These are phyloP conservation scores for Phrixothrix hirtus DNA, from an alignment of 2,888 invertebrate species.

Conservation along the genomic window DNA sequence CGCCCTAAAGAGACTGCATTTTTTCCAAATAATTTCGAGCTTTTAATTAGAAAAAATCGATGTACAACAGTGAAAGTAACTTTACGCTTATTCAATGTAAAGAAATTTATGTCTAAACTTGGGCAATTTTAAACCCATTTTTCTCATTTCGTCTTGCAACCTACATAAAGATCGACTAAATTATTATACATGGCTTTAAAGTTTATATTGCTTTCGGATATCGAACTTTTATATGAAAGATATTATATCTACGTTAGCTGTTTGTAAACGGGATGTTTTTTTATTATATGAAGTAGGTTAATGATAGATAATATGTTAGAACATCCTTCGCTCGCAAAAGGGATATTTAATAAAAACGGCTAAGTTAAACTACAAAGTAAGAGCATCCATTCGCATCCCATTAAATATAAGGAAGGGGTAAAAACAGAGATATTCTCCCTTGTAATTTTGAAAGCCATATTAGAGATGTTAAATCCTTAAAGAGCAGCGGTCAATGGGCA, in stretches of 20 bases:
- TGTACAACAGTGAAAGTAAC: slow-evolving; percentile 18
- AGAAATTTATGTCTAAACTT: slow-evolving; percentile 27
- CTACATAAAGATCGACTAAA: slow-evolving; percentile 20
- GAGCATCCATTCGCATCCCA: slow-evolving; percentile 27
- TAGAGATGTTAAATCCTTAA: slow-evolving; percentile 40
- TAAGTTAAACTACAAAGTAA: slow-evolving; percentile 29
- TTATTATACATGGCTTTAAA: slow-evolving; percentile 21
- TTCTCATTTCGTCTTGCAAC: slow-evolving; percentile 24
- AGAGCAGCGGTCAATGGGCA: slow-evolving; percentile 37
- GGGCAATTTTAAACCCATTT: slow-evolving; percentile 26
- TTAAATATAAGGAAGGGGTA: slow-evolving; percentile 32
- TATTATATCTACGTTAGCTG: too few relatives aligned
- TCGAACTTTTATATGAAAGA: slow-evolving; percentile 12
- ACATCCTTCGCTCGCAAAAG: slow-evolving; percentile 8
- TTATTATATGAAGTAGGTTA: slow-evolving; percentile 7
- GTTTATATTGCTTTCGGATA: slow-evolving; percentile 15
- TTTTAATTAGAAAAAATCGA: slow-evolving; percentile 23
- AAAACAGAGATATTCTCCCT: slow-evolving; percentile 35
- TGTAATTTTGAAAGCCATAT: slow-evolving; percentile 37
- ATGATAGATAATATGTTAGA: slow-evolving; percentile 21
- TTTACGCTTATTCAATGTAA: slow-evolving; percentile 28
- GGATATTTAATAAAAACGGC: slow-evolving; percentile 25
- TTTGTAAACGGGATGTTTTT: too few relatives aligned
- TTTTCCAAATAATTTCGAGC: slow-evolving; percentile 4
- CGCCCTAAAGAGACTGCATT: too few relatives aligned